These are phyloP conservation scores for Thereva nobilitata DNA, from an alignment of 2,888 invertebrate species.

Conservation along the genomic window DNA sequence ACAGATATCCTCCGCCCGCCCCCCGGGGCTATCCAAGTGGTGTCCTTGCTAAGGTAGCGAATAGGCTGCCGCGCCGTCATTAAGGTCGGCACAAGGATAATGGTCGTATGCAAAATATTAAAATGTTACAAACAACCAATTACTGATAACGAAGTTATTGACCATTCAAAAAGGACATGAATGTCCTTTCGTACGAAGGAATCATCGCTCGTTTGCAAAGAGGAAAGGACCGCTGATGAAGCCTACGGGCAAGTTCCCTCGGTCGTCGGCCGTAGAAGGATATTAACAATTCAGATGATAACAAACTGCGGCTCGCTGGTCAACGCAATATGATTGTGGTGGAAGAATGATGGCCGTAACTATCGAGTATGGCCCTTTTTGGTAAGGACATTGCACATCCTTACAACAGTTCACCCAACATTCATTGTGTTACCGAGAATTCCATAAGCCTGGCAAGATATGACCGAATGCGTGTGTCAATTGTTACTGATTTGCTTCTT, in stretches of 20 bases:
- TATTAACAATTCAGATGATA: constrained; percentile 31
- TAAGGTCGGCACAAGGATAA: constrained; percentile 21
- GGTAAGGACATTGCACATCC: not conserved
- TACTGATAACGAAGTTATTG: constrained; percentile 34
- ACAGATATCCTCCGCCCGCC: not conserved
- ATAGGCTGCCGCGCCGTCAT: constrained; percentile 19
- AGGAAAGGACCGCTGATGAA: not conserved
- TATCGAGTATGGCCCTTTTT: not conserved
- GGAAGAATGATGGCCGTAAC: constrained; percentile 1
- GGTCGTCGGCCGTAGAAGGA: constrained; percentile 12
- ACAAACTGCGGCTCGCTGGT: constrained; percentile 20
- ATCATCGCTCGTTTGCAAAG: not conserved
- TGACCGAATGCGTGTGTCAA: no score
- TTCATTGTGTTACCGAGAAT: no score
- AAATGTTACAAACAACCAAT: constrained; percentile 36
- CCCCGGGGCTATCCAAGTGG: not conserved
- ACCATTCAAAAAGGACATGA: constrained; percentile 2
- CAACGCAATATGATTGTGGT: constrained; percentile 16
- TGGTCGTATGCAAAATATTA: constrained; percentile 34
- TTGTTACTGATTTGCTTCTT: no score
- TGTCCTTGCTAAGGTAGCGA: constrained; percentile 17
- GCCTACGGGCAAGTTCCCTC: not conserved
- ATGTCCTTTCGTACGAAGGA: constrained; percentile 2
- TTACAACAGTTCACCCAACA: not conserved
- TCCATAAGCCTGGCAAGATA: no score